Percentiles rank a stretch among this genome's conserved stretches.
phyloP scores from a whole-genome alignment of 2,113 vertebrate genomes.

The Oryzias celebensis region DNA sequence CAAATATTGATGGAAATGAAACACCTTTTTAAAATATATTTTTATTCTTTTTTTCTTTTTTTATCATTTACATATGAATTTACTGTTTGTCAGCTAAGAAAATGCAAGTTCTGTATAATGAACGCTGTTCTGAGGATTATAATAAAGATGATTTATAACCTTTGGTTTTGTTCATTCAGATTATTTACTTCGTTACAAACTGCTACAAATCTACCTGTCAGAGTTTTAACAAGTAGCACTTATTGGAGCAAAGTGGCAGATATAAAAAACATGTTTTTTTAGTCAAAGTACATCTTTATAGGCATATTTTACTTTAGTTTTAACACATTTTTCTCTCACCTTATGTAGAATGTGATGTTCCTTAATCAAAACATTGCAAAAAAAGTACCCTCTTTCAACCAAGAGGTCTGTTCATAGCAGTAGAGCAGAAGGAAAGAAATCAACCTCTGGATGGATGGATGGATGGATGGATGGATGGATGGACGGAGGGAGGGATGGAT shows the following conservation, averaged over 20 bases:
- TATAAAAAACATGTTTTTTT: too few species aligned
- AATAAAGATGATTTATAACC: constrained; percentile 82
- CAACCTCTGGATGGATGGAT: too few species aligned
- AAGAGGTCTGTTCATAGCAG: too few species aligned
- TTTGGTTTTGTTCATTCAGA: constrained; percentile 37
- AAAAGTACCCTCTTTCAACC: too few species aligned
- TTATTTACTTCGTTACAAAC: constrained; percentile 11
- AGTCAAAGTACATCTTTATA: too few species aligned
- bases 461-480: too few species aligned
- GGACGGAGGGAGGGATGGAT: too few species aligned
- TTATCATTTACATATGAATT: constrained; percentile 37
- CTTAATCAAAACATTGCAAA: too few species aligned
- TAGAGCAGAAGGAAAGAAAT: too few species aligned
- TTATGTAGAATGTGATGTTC: too few species aligned
- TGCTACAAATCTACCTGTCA: background rate
- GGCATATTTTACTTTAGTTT: too few species aligned
- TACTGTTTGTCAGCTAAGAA: constrained; percentile 50
- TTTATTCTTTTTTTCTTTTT: constrained; percentile 14
- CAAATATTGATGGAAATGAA: constrained; percentile 13
- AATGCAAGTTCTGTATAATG: constrained; percentile 77
- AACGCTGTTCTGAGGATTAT: constrained; percentile 76
- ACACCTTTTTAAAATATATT: constrained; percentile 21
- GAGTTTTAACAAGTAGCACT: background rate
- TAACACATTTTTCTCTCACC: too few species aligned
- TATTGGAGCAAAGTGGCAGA: background rate